Evolutionary conservation across 2,888 invertebrate genomes (phyloP).

Genomic region (Ethmia dodecea): DNA sequence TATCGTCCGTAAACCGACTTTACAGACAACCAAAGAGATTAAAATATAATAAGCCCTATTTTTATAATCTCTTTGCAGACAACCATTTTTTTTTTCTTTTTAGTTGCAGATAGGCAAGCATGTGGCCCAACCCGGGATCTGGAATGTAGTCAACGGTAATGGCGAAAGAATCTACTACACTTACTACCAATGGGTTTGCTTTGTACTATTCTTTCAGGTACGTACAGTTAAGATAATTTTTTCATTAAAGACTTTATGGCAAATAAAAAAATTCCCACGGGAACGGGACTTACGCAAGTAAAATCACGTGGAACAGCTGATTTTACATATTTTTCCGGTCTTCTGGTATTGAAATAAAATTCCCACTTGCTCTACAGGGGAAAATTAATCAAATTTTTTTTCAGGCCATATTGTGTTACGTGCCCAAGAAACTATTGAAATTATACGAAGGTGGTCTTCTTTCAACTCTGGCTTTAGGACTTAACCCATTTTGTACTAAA

Average conservation of each 20-base stretch:
- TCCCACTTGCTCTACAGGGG: no score
- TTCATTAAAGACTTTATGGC: no score
- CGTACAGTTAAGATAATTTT: conserved; percentile 28
- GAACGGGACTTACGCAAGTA: no score
- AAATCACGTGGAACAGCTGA: no score
- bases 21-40: no score
- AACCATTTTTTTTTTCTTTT: neutral
- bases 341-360: no score
- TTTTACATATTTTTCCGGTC: no score
- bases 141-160: conserved; percentile 81
- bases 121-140: conserved; percentile 86
- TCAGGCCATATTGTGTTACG: conserved; percentile 91
- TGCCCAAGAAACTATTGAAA: conserved; percentile 93
- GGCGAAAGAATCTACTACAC: conserved; percentile 90
- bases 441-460: conserved; percentile 90
- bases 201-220: conserved; percentile 93
- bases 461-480: conserved; percentile 88
- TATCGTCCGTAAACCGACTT: no score
- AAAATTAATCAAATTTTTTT: no score
- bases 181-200: conserved; percentile 97
- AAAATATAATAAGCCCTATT: neutral
- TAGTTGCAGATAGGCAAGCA: conserved; percentile 55
- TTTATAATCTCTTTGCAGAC: neutral
- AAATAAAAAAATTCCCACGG: no score
- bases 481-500: conserved; percentile 86